phyloP scores from a whole-genome alignment of 2,113 vertebrate species.

The Aplodontia rufa region DNA sequence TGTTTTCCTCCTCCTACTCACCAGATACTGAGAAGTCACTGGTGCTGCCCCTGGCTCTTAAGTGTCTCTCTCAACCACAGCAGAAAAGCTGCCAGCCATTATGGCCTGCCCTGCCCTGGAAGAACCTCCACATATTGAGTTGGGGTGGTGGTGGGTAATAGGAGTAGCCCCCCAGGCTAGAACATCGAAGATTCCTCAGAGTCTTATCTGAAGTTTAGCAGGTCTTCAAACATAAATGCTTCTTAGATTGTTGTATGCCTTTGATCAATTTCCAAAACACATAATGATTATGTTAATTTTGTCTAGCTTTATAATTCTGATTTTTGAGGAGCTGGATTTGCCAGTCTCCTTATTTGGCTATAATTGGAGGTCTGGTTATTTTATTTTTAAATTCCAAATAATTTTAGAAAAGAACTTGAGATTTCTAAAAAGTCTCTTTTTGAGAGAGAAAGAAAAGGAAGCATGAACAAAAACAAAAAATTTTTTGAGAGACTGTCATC shows the following conservation, averaged over 20 bases:
- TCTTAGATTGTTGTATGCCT: background rate
- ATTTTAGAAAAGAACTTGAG: background rate
- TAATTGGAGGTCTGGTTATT: background rate
- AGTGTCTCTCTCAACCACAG: background rate
- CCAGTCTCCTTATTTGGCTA: background rate
- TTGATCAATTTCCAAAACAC: background rate
- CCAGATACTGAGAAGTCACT: background rate
- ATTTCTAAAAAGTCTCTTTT: background rate
- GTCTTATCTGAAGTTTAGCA: background rate
- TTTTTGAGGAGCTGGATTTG: background rate
- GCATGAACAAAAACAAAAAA: background rate
- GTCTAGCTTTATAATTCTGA: background rate
- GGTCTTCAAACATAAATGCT: background rate
- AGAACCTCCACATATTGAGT: background rate
- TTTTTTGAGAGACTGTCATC: background rate
- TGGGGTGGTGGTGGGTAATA: background rate
- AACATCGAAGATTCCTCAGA: background rate
- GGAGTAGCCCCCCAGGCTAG: background rate
- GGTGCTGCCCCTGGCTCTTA: background rate
- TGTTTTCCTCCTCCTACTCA: background rate
- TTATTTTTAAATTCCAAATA: constrained; percentile 51
- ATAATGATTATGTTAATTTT: background rate
- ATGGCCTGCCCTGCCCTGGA: background rate
- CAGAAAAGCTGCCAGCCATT: background rate
- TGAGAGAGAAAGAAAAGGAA: too few relatives aligned